Conservation (phyloP, 2,888 invertebrate species). For the Aradus depressus region DNA sequence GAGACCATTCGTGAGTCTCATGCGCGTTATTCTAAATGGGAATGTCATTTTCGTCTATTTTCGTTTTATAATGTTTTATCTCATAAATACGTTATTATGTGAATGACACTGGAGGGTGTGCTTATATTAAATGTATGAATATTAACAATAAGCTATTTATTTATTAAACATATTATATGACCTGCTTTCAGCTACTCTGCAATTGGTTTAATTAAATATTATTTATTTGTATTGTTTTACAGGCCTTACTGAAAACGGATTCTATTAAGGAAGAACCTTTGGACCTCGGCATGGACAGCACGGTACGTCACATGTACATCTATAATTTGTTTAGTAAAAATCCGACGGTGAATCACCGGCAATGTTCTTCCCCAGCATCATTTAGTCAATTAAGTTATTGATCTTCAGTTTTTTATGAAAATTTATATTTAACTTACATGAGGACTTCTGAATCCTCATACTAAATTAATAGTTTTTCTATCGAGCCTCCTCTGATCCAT, state of each 20-base stretch:
- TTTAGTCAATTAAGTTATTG: neutral
- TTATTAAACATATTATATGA: neutral
- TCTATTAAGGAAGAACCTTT: slow-evolving; percentile 25
- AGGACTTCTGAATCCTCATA: no score
- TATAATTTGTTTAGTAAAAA: neutral
- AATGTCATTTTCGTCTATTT: neutral
- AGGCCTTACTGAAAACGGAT: slow-evolving; percentile 18
- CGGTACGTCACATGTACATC: slow-evolving; percentile 6
- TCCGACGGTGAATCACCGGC: neutral
- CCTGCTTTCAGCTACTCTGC: neutral
- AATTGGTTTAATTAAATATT: neutral
- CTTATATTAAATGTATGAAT: neutral
- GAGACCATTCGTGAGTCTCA: no score
- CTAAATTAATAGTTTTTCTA: no score
- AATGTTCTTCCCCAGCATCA: neutral
- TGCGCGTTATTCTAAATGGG: no score
- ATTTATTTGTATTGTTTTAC: slow-evolving; percentile 9
- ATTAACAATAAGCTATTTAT: neutral
- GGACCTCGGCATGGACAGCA: slow-evolving; percentile 23
- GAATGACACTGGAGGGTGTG: neutral
- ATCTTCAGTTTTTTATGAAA: neutral
- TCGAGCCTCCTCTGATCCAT: no score
- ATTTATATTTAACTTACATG: no score
- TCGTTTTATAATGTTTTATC: neutral
- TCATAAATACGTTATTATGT: neutral